These are phyloP conservation scores for Micromesistius poutassou DNA, from an alignment of 2,797 vertebrate species.

Conservation along the genomic window DNA sequence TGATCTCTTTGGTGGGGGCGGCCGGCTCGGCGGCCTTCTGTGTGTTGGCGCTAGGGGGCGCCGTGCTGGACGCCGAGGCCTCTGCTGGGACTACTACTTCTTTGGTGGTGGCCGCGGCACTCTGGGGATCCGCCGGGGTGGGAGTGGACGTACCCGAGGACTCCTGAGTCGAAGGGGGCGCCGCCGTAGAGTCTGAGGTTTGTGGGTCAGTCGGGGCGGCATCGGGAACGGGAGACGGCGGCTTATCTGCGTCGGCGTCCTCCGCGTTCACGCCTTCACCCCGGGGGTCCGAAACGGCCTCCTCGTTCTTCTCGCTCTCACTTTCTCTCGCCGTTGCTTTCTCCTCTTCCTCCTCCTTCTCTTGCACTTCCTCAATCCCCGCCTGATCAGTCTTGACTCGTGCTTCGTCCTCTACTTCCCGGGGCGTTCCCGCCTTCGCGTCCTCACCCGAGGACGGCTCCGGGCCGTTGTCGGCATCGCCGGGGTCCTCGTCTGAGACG, in stretches of 20 bases:
- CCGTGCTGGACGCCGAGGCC: constrained; percentile 19
- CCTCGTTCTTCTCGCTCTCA: constrained; percentile 27
- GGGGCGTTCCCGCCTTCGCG: constrained; percentile 24
- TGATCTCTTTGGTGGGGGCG: constrained; percentile 78
- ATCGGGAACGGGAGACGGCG: constrained; percentile 34
- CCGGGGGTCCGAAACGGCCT: constrained; percentile 20
- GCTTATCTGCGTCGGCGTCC: constrained; percentile 30
- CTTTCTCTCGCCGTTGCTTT: constrained; percentile 22
- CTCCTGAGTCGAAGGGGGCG: constrained; percentile 40
- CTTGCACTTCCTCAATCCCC: constrained; percentile 21
- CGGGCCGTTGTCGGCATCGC: constrained; percentile 30
- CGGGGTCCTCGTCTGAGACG: constrained; percentile 53
- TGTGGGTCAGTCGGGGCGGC: constrained; percentile 34
- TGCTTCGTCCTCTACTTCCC: constrained; percentile 24
- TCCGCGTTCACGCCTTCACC: constrained; percentile 6
- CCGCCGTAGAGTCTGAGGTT: constrained; percentile 26
- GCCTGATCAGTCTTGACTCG: constrained; percentile 11
- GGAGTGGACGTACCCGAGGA: neutral
- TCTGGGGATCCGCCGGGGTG: neutral
- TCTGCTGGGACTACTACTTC: neutral
- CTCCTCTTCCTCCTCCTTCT: constrained; percentile 16
- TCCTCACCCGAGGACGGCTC: constrained; percentile 11
- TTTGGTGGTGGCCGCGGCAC: neutral
- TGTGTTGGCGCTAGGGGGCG: constrained; percentile 24
- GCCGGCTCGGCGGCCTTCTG: constrained; percentile 39